Evolutionary conservation across 2,797 vertebrate genomes (phyloP).

Genomic region (Tauraco hartlaubi): DNA sequence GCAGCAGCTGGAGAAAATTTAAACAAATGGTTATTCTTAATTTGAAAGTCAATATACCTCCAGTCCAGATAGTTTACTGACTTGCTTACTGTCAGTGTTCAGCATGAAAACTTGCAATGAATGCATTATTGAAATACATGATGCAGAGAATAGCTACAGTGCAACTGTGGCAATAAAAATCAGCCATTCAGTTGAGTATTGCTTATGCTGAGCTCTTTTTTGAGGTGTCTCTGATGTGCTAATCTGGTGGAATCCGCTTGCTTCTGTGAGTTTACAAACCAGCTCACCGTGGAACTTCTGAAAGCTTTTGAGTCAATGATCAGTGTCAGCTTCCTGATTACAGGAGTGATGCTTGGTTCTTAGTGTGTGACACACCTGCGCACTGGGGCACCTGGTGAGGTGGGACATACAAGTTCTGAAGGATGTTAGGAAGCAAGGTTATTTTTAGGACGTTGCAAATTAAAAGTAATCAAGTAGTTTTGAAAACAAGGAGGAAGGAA

Average conservation of each 20-base stretch:
- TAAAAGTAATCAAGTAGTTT: background rate
- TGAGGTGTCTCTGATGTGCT: background rate
- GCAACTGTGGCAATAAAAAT: background rate
- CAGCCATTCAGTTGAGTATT: background rate
- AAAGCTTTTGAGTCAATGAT: background rate
- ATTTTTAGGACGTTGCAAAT: background rate
- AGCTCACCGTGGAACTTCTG: background rate
- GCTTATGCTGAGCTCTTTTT: background rate
- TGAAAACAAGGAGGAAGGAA: background rate
- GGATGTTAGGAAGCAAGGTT: background rate
- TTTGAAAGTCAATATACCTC: background rate
- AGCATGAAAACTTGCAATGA: background rate
- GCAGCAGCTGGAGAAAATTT: background rate
- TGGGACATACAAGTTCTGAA: background rate
- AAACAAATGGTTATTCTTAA: background rate
- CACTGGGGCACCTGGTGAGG: too few relatives aligned
- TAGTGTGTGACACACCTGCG: background rate
- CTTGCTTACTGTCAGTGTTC: background rate
- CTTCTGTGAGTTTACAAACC: background rate
- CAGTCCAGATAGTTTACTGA: background rate
- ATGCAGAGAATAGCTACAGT: background rate
- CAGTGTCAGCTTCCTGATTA: background rate
- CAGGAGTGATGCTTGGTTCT: background rate
- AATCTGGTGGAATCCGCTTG: background rate
- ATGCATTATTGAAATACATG: background rate